Evolutionary conservation across 2,888 invertebrate genomes (phyloP), one percentile per base, ranked within the genome.

Genomic region (Pteria penguin): DNA sequence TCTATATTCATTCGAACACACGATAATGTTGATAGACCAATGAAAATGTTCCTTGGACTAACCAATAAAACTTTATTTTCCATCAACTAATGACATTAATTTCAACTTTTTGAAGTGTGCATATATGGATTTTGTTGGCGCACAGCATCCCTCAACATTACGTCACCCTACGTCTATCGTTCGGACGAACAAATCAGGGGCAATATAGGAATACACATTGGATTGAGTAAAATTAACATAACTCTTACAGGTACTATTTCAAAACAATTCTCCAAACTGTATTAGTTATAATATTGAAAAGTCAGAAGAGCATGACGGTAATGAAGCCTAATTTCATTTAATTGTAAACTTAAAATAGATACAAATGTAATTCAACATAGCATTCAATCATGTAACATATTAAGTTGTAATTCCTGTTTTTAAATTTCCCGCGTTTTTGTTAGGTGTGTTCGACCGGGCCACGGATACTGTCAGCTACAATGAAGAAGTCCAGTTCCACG

Each of bases 211-310:
- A 96, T 98, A 76, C 96, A 96, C 92, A 96, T 99, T 85, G 98
- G 98, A 72, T 94, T 99, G 79, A 96, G 96, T 90, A 97, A 97
- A 93, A 96, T 98, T 93, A 99, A 99, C 93, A 96, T 99, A 88
- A 98, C 98, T 70, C 95, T 98, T 86, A 95, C 94, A 93, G 96
- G 98, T 97, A 94, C n/a, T n/a, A n/a, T n/a, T n/a, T n/a, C n/a
- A n/a, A n/a, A n/a, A n/a, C n/a, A n/a, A n/a, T n/a, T n/a, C n/a
- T n/a, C n/a, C n/a, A n/a, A n/a, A n/a, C n/a, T n/a, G n/a, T n/a
- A n/a, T n/a, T n/a, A n/a, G n/a, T n/a, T n/a, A n/a, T n/a, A n/a
- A n/a, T n/a, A n/a, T n/a, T n/a, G n/a, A n/a, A n/a, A n/a, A n/a
- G n/a, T n/a, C n/a, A n/a, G n/a, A n/a, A n/a, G n/a, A n/a, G n/a